Percentiles rank a stretch among this genome's conserved stretches.
These are phyloP conservation scores for Pocillopora grandis DNA, from an alignment of 92 coral and sea anemone genomes.

Conservation along the genomic window DNA sequence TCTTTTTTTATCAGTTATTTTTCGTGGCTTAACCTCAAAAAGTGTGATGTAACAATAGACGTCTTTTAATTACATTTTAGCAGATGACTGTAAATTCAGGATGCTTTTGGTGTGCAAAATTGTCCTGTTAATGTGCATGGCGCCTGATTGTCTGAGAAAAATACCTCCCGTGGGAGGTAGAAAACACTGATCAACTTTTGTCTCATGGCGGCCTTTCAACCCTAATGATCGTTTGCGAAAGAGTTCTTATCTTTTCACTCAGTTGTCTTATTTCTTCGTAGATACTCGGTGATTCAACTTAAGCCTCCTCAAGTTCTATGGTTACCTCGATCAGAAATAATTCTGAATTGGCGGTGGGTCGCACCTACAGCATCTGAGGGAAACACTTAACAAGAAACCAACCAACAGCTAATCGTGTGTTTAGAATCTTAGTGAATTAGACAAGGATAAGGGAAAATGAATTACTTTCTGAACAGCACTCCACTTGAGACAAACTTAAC, in stretches of 20 bases:
- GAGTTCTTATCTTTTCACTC: background rate
- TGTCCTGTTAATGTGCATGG: conserved; percentile 17
- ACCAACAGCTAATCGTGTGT: background rate
- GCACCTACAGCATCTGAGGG: no score
- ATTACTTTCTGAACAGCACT: conserved; percentile 1
- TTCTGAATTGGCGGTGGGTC: no score
- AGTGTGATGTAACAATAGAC: background rate
- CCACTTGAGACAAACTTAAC: conserved; percentile 16
- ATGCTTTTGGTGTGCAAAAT: background rate
- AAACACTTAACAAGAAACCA: no score
- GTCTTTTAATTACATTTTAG: conserved; percentile 1
- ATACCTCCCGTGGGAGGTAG: background rate
- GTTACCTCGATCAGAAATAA: no score
- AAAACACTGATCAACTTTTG: background rate
- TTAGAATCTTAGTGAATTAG: background rate
- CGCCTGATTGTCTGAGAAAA: conserved; percentile 14
- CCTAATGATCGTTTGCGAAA: background rate
- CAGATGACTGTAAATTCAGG: background rate
- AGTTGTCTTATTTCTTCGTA: background rate
- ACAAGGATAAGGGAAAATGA: conserved; percentile 12
- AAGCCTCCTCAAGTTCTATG: no score
- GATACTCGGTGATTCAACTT: background rate
- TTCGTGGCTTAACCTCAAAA: background rate
- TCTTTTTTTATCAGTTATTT: background rate
- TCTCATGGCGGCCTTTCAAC: background rate